Evolutionary conservation across 2,797 vertebrate genomes (phyloP), one percentile per base, ranked within the genome.

Genomic region (Heterohyrax brucei): DNA sequence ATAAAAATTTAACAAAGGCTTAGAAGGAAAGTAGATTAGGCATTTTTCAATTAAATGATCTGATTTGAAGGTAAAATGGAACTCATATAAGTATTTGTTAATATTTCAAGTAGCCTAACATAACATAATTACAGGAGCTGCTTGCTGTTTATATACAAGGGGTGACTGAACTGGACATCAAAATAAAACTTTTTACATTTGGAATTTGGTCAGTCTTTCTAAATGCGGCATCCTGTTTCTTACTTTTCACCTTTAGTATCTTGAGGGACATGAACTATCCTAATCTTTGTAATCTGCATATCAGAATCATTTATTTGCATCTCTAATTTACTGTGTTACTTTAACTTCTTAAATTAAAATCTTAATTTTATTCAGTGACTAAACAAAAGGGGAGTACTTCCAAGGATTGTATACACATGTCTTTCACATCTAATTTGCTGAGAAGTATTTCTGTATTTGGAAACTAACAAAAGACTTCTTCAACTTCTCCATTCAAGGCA

Each of bases 401-500:
- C 82, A 66, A 48, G 14, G n/a, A 48, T 92, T 79, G 61, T 39
- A 33, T 18, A 19, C 59, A 50, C 75, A 13, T 82, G 44, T 84
- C 26, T 82, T 53, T 82, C 72, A 88, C 22, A 76, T 59, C 73
- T 76, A 70, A 78, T 61, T 22, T 62, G 13, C 33, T 44, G 24
- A 85, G 77, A 80, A 75, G 26, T 80, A 59, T 76, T 76, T 84
- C 72, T 76, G 0, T 87, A 18, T 90, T 91, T 92, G 66, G 81
- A 96, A 91, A 94, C 48, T 0, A 39, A 80, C 56, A 39, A 39
- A 94, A 66, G 56, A 53, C 4, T 72, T 94, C 10, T 94, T 92
- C 98, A 50, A 30, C 50, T 93, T 84, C 92, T 98, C 97, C 13
- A 21, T 79, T 98, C 80, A 97, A 99, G 99, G 99, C 95, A 99